Base-by-base conservation (phyloP, 2,113 vertebrate species). In the Hippocampus zosterae region DNA sequence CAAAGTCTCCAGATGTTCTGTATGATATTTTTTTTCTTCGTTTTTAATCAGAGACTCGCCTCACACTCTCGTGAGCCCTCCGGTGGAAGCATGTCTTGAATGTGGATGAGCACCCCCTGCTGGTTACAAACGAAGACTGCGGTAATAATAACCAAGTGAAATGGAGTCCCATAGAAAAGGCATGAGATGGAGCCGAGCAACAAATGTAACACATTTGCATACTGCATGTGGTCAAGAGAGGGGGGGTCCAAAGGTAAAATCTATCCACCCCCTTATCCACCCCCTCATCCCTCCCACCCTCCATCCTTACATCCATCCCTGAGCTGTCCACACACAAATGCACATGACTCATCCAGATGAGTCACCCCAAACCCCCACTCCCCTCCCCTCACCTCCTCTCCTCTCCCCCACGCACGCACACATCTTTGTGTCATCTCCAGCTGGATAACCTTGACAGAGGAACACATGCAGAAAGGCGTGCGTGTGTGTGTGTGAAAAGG, bases 261-360 rank as follows among this genome's bases (percentile, higher is more conserved):
- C 19, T 8, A 61, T 37, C 59, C 59, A 61, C 10, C 61, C 61
- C 59, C 46, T 69, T n/a, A n/a, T n/a, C n/a, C n/a, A n/a, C n/a
- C n/a, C n/a, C n/a, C n/a, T n/a, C 60, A 64, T 81, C 73, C 74
- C 73, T 73, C 80, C 81, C 74, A 85, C 73, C 71, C 62, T 46
- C 63, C 80, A 74, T 67, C 75, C 73, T 80, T 86, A 84, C 78
- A 87, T 88, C 81, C 81, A 73, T 84, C 71, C 74, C 77, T 68
- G 74, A 87, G 87, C 84, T 85, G 84, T 90, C 85, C 87, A 89
- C 83, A 89, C 81, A 85, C 82, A 83, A 37, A 60, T 29, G 78
- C 88, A 87, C 86, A 92, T 91, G 91, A 92, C 89, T 92, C 91
- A 92, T 91, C 83, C 86, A 79, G 87, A 88, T 92, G 90, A 92